Percentiles rank a stretch among this genome's conserved stretches.
These are phyloP conservation scores for Nothura maculosa DNA, from an alignment of 2,797 vertebrate species.

Conservation along the genomic window DNA sequence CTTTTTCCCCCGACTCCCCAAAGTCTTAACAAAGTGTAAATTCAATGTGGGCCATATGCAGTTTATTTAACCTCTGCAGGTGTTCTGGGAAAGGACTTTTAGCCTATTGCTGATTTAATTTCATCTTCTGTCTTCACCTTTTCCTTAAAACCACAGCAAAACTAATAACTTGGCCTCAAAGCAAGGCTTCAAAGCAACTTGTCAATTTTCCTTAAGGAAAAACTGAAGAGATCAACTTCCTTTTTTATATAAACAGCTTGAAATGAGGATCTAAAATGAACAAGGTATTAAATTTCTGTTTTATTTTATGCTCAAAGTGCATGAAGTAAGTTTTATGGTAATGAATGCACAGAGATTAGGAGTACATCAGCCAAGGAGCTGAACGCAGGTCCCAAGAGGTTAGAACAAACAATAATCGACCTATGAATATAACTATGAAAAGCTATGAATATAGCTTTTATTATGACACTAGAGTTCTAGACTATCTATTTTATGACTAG, in stretches of 20 bases:
- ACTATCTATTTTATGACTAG: constrained; percentile 44
- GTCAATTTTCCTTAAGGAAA: constrained; percentile 66
- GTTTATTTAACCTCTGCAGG: constrained; percentile 70
- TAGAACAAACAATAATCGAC: background rate
- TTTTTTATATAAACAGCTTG: constrained; percentile 47
- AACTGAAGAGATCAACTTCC: constrained; percentile 27
- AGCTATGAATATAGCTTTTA: constrained; percentile 58
- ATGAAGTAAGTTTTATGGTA: constrained; percentile 45
- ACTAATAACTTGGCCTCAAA: constrained; percentile 65
- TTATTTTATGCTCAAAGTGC: constrained; percentile 56
- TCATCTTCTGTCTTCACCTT: constrained; percentile 71
- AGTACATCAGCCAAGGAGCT: constrained; percentile 20
- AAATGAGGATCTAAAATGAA: constrained; percentile 49
- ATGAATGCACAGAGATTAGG: constrained; percentile 18
- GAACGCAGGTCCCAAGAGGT: constrained; percentile 29
- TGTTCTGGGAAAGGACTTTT: constrained; percentile 67
- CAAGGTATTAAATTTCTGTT: constrained; percentile 51
- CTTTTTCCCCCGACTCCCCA: constrained; percentile 23
- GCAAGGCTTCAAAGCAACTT: constrained; percentile 59
- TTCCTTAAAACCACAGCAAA: constrained; percentile 69
- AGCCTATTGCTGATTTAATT: constrained; percentile 68
- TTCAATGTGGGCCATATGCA: constrained; percentile 46
- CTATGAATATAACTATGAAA: constrained; percentile 47
- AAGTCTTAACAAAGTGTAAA: constrained; percentile 71
- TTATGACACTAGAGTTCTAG: constrained; percentile 29